Evolutionary conservation across 2,888 invertebrate species (phyloP).

Genomic region (Adelognathus sp.): DNA sequence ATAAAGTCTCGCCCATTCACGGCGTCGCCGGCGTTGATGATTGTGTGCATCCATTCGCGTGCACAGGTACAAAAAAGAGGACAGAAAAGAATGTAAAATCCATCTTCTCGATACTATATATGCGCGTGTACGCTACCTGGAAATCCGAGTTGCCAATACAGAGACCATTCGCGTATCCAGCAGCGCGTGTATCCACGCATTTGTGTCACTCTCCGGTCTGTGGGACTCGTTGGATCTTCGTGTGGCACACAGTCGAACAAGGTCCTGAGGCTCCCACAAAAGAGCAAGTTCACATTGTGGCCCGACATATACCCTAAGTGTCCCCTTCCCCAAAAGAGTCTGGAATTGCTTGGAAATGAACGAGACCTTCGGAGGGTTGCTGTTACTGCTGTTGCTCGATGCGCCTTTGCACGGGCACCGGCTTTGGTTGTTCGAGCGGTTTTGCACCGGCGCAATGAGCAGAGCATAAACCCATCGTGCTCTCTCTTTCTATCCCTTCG

Average conservation of each 20-base stretch:
- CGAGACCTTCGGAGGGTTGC: slow-evolving; percentile 55
- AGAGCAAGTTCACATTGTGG: slow-evolving; percentile 70
- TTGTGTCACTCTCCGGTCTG: slow-evolving; percentile 25
- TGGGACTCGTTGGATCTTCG: slow-evolving; percentile 27
- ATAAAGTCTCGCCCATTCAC: slow-evolving; percentile 57
- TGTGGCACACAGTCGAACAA: slow-evolving; percentile 48
- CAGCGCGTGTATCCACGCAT: slow-evolving; percentile 48
- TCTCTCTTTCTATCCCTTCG: slow-evolving; percentile 37
- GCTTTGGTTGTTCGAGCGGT: not conserved
- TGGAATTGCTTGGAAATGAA: slow-evolving; percentile 69
- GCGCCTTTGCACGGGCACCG: slow-evolving; percentile 2
- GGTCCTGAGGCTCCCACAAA: slow-evolving; percentile 65
- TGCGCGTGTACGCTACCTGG: slow-evolving; percentile 14
- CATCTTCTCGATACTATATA: slow-evolving; percentile 51
- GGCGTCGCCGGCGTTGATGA: slow-evolving; percentile 6
- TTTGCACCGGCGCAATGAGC: slow-evolving; percentile 26
- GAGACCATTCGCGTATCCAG: slow-evolving; percentile 13
- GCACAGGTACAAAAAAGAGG: slow-evolving; percentile 47
- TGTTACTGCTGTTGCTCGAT: slow-evolving; percentile 30
- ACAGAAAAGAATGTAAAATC: slow-evolving; percentile 12
- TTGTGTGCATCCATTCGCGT: slow-evolving; percentile 32
- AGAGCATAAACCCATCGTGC: slow-evolving; percentile 31
- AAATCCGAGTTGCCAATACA: not conserved
- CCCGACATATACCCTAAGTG: slow-evolving; percentile 70
- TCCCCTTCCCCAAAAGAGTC: slow-evolving; percentile 69